phyloP scores from a whole-genome alignment of 2,113 vertebrate species.

The Aythya baeri region DNA sequence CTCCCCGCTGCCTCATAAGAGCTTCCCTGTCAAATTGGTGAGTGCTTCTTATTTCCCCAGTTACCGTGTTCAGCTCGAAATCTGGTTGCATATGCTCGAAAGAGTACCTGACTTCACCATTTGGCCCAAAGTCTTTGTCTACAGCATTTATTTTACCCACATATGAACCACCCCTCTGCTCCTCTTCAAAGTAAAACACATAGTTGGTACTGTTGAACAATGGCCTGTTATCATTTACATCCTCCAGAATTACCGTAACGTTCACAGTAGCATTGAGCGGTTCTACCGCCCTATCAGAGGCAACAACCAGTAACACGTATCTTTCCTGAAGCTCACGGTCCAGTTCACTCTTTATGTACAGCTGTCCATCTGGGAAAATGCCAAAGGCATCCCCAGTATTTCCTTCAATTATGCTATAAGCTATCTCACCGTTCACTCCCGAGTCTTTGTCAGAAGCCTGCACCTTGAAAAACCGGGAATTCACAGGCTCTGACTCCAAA shows the following conservation, averaged over 20 bases:
- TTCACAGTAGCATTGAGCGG: conserved; percentile 91
- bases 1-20: conserved; percentile 90
- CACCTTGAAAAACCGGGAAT: conserved; percentile 96
- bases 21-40: conserved; percentile 91
- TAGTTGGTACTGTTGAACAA: conserved; percentile 98
- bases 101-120: conserved; percentile 91
- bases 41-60: conserved; percentile 88
- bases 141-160: conserved; percentile 90
- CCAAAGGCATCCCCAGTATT: conserved; percentile 92
- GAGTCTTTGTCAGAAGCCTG: conserved; percentile 94
- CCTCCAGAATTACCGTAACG: conserved; percentile 90
- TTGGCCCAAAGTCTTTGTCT: conserved; percentile 92
- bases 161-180: conserved; percentile 86
- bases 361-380: conserved; percentile 95
- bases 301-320: conserved; percentile 88
- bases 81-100: conserved; percentile 90
- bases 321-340: conserved; percentile 94
- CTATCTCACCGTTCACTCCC: conserved; percentile 92
- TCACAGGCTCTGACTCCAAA: conserved; percentile 91
- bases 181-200: conserved; percentile 94
- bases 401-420: conserved; percentile 89
- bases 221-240: conserved; percentile 96
- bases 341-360: conserved; percentile 95
- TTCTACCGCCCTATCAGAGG: conserved; percentile 92
- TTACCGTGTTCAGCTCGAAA: conserved; percentile 91